Evolutionary conservation across 1,140 invertebrate genomes (phyloP), one percentile per base, ranked within the genome.

Genomic region (Rhopalosiphum padi): DNA sequence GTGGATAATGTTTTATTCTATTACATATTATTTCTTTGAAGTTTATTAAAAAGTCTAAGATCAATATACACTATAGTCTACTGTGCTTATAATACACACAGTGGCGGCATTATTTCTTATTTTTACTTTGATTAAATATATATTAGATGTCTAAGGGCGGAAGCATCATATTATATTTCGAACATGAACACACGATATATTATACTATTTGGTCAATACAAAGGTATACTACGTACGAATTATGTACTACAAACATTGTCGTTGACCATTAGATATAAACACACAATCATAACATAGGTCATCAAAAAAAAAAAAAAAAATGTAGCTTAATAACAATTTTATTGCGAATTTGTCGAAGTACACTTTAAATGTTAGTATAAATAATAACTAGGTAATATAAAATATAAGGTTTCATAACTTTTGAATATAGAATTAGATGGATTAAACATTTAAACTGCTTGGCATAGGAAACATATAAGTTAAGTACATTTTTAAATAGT

Each of bases 51-150:
- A 86, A 46, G 30, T n/a, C n/a, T 41, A 86, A 30, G 85, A 30
- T 46, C 41, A 21, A n/a, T 77, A 77, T 41, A 41, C 30, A 77
- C n/a, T 77, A 2, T 41, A n/a, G 30, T 77, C 30, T 3, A n/a
- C 60, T 68, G 60, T 68, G 25, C 55, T 2, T 30, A n/a, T n/a
- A 30, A 30, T 30, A 25, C 8, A 60, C 48, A 22, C n/a, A n/a
- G 41, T 41, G 87, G 87, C 46, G 48, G 48, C 87, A 21, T 53
- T 35, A 35, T 89, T 35, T 51, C 18, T 7, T 88, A 22, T 89
- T 89, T 88, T 89, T 89, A 53, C 87, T 30, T 89, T 51, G 87
- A 89, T 89, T 37, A 89, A 89, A 89, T 53, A 37, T 37, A 21
- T 89, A 89, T 89, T 89, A 89, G n/a, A 89, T 23, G 23, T 35